Evolutionary conservation across 1,140 invertebrate genomes (phyloP), one percentile per base, ranked within the genome.

Genomic region (Nylanderia fulva): DNA sequence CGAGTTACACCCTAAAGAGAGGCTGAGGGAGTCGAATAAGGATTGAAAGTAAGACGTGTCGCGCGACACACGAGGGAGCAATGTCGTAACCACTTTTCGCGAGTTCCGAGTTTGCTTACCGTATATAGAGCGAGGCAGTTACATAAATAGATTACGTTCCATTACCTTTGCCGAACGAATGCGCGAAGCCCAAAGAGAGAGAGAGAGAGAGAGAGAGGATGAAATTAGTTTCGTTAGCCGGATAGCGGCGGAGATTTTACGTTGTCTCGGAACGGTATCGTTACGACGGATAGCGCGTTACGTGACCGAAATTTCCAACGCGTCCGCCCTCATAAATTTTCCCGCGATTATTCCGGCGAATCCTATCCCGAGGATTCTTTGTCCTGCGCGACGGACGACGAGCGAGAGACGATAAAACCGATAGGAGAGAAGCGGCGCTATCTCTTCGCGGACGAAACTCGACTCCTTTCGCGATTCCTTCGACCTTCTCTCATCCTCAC

Each of bases 241-340:
- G 74, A 18, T 52, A 79, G 56, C 68, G 45, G 45, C 69, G 48
- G 63, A 88, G 88, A 86, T 90, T 91, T 90, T 90, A 85, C 83
- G 80, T 86, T 83, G 71, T 63, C 66, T 60, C 71, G 75, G 29
- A n/a, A 75, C 84, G 89, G 42, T 85, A 85, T 80, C 79, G 45
- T 48, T 82, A 66, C 63, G 48, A 60, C n/a, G 84, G 64, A 85
- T 82, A 85, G 83, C 80, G 54, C 66, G 52, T 68, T 89, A 88
- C 88, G 88, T 88, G 87, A 89, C 77, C 58, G 60, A 86, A 88
- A 89, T 86, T 88, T 82, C 52, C 71, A 82, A 89, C 85, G 54
- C 11, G 48, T 42, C 45, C 52, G 56, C 71, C 76, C 71, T 83
- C 76, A 88, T 89, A 89, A 88, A 89, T 86, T 89, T 68, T 42